phyloP scores from a whole-genome alignment of 1,140 invertebrate genomes.

The Pentalonia nigronervosa region DNA sequence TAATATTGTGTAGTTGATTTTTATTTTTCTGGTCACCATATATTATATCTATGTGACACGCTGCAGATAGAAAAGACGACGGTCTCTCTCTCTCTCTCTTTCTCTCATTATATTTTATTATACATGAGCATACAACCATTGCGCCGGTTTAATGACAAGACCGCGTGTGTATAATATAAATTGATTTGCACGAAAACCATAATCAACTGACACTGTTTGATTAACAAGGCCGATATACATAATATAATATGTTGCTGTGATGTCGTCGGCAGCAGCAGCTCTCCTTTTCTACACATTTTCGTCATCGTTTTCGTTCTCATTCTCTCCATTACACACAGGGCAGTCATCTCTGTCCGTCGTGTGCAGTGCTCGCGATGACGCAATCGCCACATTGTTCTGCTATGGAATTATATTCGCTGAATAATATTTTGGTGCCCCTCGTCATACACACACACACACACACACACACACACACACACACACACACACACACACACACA shows the following conservation, averaged over 20 bases:
- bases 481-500: not conserved
- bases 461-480: not conserved
- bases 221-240: constrained; percentile 39
- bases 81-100: no score
- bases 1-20: no score
- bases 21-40: no score
- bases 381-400: not conserved
- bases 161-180: not conserved
- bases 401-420: not conserved
- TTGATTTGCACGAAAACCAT: constrained; percentile 52
- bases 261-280: not conserved
- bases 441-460: not conserved
- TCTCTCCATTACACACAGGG: not conserved
- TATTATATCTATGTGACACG: not conserved
- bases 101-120: not conserved
- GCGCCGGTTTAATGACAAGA: constrained; percentile 51
- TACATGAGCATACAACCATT: no score
- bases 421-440: constrained; percentile 13
- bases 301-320: not conserved
- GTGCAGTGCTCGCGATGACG: not conserved
- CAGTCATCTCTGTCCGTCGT: not conserved
- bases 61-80: not conserved
- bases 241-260: not conserved
- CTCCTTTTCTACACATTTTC: constrained; percentile 15
- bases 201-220: constrained; percentile 37